Conservation (phyloP, 2,797 vertebrate genomes). For the Silurus aristotelis region DNA sequence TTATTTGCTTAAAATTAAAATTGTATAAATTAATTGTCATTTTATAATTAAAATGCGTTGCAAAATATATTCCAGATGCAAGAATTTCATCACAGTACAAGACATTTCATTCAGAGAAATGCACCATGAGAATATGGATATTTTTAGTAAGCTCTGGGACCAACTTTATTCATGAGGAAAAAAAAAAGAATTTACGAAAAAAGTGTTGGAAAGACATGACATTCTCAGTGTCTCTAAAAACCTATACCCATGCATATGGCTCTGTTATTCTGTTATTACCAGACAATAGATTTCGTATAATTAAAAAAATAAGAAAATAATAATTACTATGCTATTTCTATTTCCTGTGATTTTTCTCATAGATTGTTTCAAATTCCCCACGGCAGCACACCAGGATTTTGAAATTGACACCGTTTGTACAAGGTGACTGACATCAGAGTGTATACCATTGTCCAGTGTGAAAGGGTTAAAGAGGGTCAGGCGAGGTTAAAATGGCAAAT, state of each 20-base stretch:
- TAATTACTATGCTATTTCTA: neutral
- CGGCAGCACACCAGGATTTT: neutral
- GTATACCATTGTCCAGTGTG: slow-evolving; percentile 38
- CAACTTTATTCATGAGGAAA: neutral
- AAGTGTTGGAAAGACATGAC: neutral
- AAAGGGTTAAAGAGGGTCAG: slow-evolving; percentile 26
- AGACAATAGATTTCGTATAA: neutral
- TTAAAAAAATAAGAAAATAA: neutral
- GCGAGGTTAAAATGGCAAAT: slow-evolving; percentile 56
- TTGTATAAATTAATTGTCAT: neutral
- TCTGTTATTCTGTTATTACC: neutral
- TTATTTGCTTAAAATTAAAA: too few relatives aligned
- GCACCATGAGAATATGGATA: neutral
- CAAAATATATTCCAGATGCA: neutral
- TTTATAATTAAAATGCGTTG: neutral
- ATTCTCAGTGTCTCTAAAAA: neutral
- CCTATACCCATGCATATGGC: too few relatives aligned
- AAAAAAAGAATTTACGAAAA: too few relatives aligned
- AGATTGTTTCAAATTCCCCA: neutral
- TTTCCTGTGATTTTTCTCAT: neutral
- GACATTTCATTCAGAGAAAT: neutral
- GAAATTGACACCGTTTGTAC: slow-evolving; percentile 41
- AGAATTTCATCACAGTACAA: neutral
- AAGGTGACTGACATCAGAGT: slow-evolving; percentile 42
- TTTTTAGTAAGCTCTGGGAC: neutral